Percentiles rank a stretch among this genome's conserved stretches.
Evolutionary conservation across 2,797 vertebrate genomes (phyloP).

Genomic region (Poecilia wingei): DNA sequence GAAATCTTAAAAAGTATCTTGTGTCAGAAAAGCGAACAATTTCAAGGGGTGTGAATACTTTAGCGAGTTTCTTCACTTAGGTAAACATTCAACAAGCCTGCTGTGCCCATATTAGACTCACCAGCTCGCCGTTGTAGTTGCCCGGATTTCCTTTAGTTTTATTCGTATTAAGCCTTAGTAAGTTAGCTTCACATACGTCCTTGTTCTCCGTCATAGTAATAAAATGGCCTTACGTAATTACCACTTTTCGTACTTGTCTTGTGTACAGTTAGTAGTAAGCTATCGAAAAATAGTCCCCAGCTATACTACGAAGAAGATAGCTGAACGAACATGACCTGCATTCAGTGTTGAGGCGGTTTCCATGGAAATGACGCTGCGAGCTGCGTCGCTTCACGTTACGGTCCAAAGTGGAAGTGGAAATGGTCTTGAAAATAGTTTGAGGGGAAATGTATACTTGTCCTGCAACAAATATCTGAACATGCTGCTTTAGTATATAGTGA

Average conservation of each 20-base stretch:
- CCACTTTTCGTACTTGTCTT: not conserved
- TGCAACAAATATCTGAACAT: not conserved
- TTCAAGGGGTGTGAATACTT: not conserved
- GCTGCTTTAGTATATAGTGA: not conserved
- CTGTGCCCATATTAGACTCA: not conserved
- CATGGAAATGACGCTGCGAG: not conserved
- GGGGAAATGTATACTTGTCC: not conserved
- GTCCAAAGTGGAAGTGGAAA: not conserved
- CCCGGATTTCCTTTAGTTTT: not conserved
- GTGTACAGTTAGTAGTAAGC: not conserved
- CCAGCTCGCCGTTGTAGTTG: not conserved
- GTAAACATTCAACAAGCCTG: not conserved
- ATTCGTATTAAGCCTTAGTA: not conserved
- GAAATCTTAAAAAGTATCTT: not conserved
- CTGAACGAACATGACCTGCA: not conserved
- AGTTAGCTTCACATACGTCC: not conserved
- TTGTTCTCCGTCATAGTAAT: not conserved
- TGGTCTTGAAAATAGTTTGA: not conserved
- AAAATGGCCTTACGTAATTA: not conserved
- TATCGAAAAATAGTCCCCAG: not conserved
- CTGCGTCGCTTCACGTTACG: not conserved
- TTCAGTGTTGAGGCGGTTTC: not conserved
- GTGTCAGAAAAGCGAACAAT: not conserved
- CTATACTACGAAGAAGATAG: not conserved
- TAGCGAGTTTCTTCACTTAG: not conserved